phyloP scores from a whole-genome alignment of 1,140 invertebrate species.

The Nautilus pompilius region DNA sequence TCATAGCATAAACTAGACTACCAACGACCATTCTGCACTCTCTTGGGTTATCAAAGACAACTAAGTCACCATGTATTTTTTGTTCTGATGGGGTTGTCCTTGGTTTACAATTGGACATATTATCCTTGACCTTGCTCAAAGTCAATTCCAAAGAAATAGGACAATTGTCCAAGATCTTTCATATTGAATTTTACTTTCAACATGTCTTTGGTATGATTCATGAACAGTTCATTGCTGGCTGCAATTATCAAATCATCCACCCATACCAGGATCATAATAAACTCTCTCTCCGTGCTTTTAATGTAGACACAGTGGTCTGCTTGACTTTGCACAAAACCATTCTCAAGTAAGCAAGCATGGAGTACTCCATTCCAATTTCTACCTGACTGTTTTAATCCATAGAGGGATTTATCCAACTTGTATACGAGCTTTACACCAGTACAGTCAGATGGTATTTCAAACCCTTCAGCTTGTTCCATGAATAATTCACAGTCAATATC shows the following conservation, averaged over 20 bases:
- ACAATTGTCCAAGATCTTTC: constrained; percentile 3
- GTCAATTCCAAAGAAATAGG: constrained; percentile 2
- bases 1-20: too few relatives aligned
- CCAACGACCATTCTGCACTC: too few relatives aligned
- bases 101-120: too few relatives aligned
- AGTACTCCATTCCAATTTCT: constrained; percentile 2
- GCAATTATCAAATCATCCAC: constrained; percentile 10
- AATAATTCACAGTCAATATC: too few relatives aligned
- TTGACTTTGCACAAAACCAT: constrained; percentile 2
- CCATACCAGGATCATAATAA: constrained; percentile 5
- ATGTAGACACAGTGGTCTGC: constrained; percentile 3
- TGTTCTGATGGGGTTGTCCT: too few relatives aligned
- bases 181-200: constrained; percentile 4
- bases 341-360: background rate
- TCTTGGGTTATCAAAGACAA: too few relatives aligned
- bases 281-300: background rate
- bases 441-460: too few relatives aligned
- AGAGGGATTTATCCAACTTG: too few relatives aligned
- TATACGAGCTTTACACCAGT: too few relatives aligned
- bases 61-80: too few relatives aligned
- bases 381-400: constrained; percentile 9
- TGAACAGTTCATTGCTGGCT: background rate
- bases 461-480: too few relatives aligned
- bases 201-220: constrained; percentile 7
- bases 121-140: too few relatives aligned